phyloP scores from a whole-genome alignment of 2,888 invertebrate species.

The Eurytoma californica region DNA sequence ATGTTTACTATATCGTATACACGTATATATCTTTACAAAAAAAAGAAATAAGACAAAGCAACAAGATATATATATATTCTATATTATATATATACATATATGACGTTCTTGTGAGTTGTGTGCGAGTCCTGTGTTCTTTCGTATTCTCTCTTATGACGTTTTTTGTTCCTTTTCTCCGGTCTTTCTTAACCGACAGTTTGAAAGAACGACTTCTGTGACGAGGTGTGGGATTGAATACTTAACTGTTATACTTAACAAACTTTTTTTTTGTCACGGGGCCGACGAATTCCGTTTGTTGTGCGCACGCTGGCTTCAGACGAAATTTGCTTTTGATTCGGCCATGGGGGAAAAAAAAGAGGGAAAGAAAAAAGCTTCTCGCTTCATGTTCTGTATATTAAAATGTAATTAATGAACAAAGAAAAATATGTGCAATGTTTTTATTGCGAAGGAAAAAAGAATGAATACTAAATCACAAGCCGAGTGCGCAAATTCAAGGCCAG shows the following conservation, averaged over 20 bases:
- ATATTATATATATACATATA: conserved; percentile 7
- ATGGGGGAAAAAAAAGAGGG: no score
- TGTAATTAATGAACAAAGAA: no score
- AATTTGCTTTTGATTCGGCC: conserved; percentile 7
- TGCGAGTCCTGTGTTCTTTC: conserved; percentile 40
- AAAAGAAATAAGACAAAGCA: not conserved
- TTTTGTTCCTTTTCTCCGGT: not conserved
- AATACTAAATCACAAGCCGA: conserved; percentile 18
- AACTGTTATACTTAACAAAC: not conserved
- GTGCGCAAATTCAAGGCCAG: conserved; percentile 53
- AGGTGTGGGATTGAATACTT: conserved; percentile 23
- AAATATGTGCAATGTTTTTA: no score
- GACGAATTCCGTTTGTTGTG: conserved; percentile 24
- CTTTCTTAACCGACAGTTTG: not conserved
- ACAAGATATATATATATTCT: conserved; percentile 17
- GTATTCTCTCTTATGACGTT: conserved; percentile 7
- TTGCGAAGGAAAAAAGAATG: no score
- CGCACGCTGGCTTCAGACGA: conserved; percentile 43
- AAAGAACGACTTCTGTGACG: conserved; percentile 25
- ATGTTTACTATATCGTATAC: not conserved
- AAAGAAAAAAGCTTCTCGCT: no score
- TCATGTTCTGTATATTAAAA: no score
- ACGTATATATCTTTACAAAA: conserved; percentile 15
- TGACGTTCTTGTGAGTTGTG: conserved; percentile 30
- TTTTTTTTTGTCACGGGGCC: conserved; percentile 29